phyloP scores from a whole-genome alignment of 2,113 vertebrate species.

The Choloepus hoffmanni region DNA sequence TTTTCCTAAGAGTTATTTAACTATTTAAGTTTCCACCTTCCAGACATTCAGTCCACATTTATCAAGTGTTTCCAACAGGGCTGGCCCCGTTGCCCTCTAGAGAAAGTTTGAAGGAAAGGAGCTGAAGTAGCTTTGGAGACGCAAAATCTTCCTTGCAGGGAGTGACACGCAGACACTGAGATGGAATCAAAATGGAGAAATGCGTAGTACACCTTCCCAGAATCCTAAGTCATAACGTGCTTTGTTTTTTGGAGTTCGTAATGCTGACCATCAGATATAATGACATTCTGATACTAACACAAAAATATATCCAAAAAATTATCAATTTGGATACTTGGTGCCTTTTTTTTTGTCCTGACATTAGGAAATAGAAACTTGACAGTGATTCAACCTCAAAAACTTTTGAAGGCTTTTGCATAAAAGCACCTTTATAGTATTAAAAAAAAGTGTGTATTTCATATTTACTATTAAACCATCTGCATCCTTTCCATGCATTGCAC shows the following conservation, averaged over 20 bases:
- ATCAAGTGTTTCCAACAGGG: not conserved
- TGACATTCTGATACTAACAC: not conserved
- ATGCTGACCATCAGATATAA: not conserved
- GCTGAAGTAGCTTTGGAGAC: not conserved
- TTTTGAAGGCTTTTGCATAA: not conserved
- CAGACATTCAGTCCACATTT: not conserved
- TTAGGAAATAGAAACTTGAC: constrained; percentile 12
- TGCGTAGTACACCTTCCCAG: not conserved
- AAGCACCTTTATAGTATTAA: not conserved
- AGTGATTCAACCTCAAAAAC: not conserved
- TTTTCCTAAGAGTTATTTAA: not conserved
- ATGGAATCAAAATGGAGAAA: not conserved
- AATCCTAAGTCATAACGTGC: not conserved
- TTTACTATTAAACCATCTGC: not conserved
- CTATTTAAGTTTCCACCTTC: not conserved
- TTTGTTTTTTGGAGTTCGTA: not conserved
- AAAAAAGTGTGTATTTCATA: not conserved
- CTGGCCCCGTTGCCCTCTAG: not conserved
- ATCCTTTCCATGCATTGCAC: not conserved
- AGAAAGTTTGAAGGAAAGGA: not conserved
- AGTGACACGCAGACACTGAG: not conserved
- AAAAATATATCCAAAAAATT: not conserved
- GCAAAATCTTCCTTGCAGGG: not conserved
- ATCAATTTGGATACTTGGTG: not conserved
- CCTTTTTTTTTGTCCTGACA: not conserved